Evolutionary conservation across 1,140 invertebrate genomes (phyloP).

Genomic region (Zaprionus lachaisei): DNA sequence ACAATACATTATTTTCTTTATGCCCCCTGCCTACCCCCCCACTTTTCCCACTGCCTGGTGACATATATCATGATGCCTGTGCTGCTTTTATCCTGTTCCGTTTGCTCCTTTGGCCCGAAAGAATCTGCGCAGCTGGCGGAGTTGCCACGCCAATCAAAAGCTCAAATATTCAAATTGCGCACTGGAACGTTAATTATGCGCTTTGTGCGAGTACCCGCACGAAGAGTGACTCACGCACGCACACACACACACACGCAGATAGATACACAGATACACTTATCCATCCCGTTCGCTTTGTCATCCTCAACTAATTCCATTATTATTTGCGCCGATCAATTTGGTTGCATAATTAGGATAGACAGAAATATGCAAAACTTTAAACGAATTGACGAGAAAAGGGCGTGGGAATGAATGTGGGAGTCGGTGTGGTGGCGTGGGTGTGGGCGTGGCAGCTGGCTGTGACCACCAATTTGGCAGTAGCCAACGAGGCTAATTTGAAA

Average conservation of each 20-base stretch:
- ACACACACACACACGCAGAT: constrained; percentile 1
- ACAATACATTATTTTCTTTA: constrained; percentile 1
- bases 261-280: background rate
- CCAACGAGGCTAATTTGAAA: constrained; percentile 57
- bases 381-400: no score
- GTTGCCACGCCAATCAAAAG: constrained; percentile 59
- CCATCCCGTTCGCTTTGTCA: constrained; percentile 10
- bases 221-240: background rate
- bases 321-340: constrained; percentile 6
- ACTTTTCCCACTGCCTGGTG: background rate
- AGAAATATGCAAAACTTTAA: background rate
- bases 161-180: constrained; percentile 57
- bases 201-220: constrained; percentile 37
- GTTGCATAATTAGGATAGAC: background rate
- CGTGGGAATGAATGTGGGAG: background rate
- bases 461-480: constrained; percentile 6
- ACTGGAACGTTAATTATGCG: constrained; percentile 69
- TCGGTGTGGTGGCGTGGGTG: background rate
- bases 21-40: no score
- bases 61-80: background rate
- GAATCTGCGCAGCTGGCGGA: constrained; percentile 40
- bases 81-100: background rate
- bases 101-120: constrained; percentile 2
- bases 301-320: constrained; percentile 7
- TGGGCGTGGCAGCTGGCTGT: constrained; percentile 10